Base-by-base conservation (phyloP, 1,140 invertebrate genomes). In the Protaetia brevitarsis region DNA sequence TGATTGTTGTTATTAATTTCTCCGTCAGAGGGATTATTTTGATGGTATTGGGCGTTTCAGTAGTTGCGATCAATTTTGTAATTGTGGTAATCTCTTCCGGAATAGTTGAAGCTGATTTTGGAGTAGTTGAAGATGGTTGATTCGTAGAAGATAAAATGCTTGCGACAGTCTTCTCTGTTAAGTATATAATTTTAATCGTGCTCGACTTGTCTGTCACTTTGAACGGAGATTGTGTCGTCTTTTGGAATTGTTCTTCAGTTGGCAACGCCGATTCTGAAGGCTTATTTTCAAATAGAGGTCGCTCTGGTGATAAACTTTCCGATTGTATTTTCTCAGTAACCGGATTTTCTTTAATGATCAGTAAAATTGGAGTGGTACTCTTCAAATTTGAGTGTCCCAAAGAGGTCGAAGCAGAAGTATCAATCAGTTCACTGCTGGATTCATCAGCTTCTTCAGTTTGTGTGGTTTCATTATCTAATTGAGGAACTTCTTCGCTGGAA, bases 331-430 rank as follows among this genome's bases (percentile, higher is more conserved):
- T 51, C 26, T 51, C 41, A 3, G 41, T 51, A 6, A 23, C n/a
- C 10, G 31, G 13, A 31, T 62, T 62, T 36, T 36, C 31, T 11
- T 62, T 13, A 62, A 62, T 62, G 3, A 62, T 62, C 11, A 62
- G 2, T 16, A 31, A 21, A 13, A 62, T 62, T 3, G 60, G 60
- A 0, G 60, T 62, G 19, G 60, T 62, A 34, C 31, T 37, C n/a
- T 51, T 51, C 31, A 34, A 19, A 51, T n/a, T n/a, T n/a, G n/a
- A n/a, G n/a, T 59, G 57, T 0, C 27, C 29, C 7, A 27, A 59
- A 28, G 57, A 29, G n/a, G 3, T 59, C 5, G 60, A 62, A 21
- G 60, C 60, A 8, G 31, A 31, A 28, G 29, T 62, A 21, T 36
- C 11, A 36, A 62, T 62, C 3, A 59, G 2, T 59, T 59, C 57